Evolutionary conservation across 2,797 vertebrate species (phyloP).

Genomic region (Echiichthys vipera): DNA sequence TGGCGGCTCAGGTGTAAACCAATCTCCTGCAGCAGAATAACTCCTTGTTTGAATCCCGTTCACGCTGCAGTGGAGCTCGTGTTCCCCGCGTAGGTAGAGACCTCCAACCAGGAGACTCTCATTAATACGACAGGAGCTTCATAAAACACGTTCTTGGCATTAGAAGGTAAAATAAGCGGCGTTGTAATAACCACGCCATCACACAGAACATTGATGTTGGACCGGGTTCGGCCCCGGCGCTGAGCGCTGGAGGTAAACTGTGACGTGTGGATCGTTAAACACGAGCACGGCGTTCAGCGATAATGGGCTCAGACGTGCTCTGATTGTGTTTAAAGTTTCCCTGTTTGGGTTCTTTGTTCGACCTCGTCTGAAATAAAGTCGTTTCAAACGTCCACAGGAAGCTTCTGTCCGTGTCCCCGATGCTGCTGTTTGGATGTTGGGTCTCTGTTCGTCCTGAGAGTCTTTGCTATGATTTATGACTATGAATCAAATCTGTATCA

Average conservation of each 20-base stretch:
- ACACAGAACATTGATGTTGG: neutral
- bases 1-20: slow-evolving; percentile 67
- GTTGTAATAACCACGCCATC: neutral
- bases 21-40: slow-evolving; percentile 64
- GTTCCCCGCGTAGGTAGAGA: slow-evolving; percentile 27
- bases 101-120: slow-evolving; percentile 3
- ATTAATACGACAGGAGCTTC: neutral
- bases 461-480: too few species aligned
- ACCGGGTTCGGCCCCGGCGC: neutral
- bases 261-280: neutral
- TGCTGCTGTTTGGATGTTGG: too few species aligned
- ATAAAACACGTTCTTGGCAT: slow-evolving; percentile 5
- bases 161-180: neutral
- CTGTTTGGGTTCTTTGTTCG: too few species aligned
- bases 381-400: too few species aligned
- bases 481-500: too few species aligned
- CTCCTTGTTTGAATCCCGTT: slow-evolving; percentile 58
- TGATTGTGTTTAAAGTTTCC: too few species aligned
- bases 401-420: too few species aligned
- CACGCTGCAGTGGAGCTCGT: slow-evolving; percentile 15
- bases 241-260: neutral
- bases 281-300: neutral
- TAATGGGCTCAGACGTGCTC: neutral
- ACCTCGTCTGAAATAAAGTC: too few species aligned
- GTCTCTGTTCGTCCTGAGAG: too few species aligned